Percentiles rank a stretch among this genome's conserved stretches.
phyloP scores from a whole-genome alignment of 2,888 invertebrate species.

The Apodemia hepburni region DNA sequence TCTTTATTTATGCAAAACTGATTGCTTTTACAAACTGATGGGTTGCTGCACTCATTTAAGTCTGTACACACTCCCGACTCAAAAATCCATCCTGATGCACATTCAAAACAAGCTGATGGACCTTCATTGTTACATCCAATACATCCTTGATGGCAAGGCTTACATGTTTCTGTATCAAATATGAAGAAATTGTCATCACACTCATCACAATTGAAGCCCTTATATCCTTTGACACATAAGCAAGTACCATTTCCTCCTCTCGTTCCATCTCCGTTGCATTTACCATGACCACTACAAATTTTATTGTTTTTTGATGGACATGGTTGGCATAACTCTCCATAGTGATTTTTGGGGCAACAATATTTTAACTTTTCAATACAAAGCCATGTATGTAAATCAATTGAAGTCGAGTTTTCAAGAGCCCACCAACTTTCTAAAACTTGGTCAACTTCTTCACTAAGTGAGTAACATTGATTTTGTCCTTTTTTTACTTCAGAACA shows the following conservation, averaged over 20 bases:
- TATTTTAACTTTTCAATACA: slow-evolving; percentile 88
- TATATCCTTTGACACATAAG: slow-evolving; percentile 89
- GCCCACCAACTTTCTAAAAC: slow-evolving; percentile 95
- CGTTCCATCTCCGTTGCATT: slow-evolving; percentile 91
- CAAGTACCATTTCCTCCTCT: slow-evolving; percentile 96
- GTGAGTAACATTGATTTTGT: slow-evolving; percentile 88
- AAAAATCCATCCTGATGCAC: slow-evolving; percentile 86
- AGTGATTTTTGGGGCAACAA: slow-evolving; percentile 93
- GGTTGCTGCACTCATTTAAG: slow-evolving; percentile 88
- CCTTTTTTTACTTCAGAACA: slow-evolving; percentile 86
- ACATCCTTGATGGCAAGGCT: slow-evolving; percentile 90
- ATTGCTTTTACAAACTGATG: slow-evolving; percentile 76
- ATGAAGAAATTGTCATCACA: slow-evolving; percentile 87
- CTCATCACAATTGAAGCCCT: slow-evolving; percentile 86
- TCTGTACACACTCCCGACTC: slow-evolving; percentile 88
- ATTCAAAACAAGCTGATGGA: slow-evolving; percentile 75
- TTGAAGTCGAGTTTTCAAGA: slow-evolving; percentile 71
- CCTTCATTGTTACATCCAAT: slow-evolving; percentile 87
- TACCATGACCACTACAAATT: slow-evolving; percentile 90
- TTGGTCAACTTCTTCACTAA: slow-evolving; percentile 90
- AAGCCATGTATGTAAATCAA: slow-evolving; percentile 80
- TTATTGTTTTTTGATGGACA: slow-evolving; percentile 81
- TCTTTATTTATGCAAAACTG: slow-evolving; percentile 94
- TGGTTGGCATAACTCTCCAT: slow-evolving; percentile 87
- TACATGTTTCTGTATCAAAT: slow-evolving; percentile 84